Evolutionary conservation across 2,888 invertebrate genomes (phyloP), one percentile per base, ranked within the genome.

Genomic region (Mactromeris polynyma): DNA sequence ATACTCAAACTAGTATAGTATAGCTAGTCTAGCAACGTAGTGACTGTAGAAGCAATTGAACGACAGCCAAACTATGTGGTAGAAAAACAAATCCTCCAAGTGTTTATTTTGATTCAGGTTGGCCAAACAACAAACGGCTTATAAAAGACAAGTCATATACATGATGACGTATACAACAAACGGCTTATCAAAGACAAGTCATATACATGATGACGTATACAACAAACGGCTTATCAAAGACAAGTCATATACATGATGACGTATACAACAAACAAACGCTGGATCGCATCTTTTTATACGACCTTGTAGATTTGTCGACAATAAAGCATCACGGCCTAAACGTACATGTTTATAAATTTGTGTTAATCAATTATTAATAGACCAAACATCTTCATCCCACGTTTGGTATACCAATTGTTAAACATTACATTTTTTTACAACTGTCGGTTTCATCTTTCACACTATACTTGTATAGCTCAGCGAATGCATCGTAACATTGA

Each of bases 31-130:
- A 58, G 4, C 26, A 11, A 64, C 58, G 11, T 9, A 26, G n/a
- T 64, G 58, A 64, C 58, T 26, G 58, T 64, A 26, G 46, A 26
- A 9, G 26, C n/a, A 64, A n/a, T 26, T 64, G 58, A 64, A 64
- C n/a, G 9, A 64, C 58, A 26, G 58, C 58, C 58, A 64, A 51
- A 51, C 2, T 51, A 51, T 51, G 51, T 9, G 51, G n/a, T n/a
- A 51, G 51, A 51, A 64, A 7, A 64, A 21, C 58, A 64, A 64
- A 26, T 26, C 58, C 2, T 6, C 46, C 1, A 26, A 26, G 26
- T 64, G 58, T 64, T 64, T 64, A 64, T 64, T 64, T 64, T 64
- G 58, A 64, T 64, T 26, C 58, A 26, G 26, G 26, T 64, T 64
- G 58, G 1, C 58, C 9, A n/a, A 58, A 64, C 26, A 26, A n/a